Evolutionary conservation across 2,888 invertebrate species (phyloP).

Genomic region (Perdita meconis): DNA sequence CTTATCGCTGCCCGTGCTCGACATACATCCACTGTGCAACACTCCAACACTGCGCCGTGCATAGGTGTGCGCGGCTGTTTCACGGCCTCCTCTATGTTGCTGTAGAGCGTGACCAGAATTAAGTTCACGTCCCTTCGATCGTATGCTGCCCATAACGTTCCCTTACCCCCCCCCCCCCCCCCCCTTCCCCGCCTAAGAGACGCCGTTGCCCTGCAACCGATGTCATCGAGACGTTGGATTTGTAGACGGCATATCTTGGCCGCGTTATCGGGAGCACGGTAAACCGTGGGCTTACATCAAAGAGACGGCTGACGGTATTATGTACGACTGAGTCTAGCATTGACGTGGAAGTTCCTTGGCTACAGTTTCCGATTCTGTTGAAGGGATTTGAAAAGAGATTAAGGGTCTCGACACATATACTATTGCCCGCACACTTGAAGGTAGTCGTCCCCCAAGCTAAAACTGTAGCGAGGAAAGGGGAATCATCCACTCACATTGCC

Average conservation of each 20-base stretch:
- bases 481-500: too few relatives aligned
- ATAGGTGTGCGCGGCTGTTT: background rate
- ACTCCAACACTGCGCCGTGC: constrained; percentile 12
- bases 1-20: constrained; percentile 67
- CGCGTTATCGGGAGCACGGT: constrained; percentile 53
- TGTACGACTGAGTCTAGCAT: background rate
- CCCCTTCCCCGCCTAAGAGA: background rate
- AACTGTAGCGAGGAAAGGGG: too few relatives aligned
- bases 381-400: background rate
- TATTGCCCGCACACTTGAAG: too few relatives aligned
- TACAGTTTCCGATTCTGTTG: background rate
- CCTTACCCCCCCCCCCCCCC: background rate
- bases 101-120: background rate
- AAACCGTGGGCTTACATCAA: constrained; percentile 33
- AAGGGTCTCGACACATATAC: background rate
- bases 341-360: background rate
- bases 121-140: background rate
- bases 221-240: constrained; percentile 56
- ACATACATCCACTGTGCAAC: constrained; percentile 58
- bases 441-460: too few relatives aligned
- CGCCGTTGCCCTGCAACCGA: constrained; percentile 33
- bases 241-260: constrained; percentile 39
- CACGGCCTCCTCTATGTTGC: constrained; percentile 1
- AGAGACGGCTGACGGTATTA: constrained; percentile 23
- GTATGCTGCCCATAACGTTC: background rate